A percentile compares a stretch with the other conserved stretches of the same genome.
Evolutionary conservation across 1,140 invertebrate species (phyloP).

Genomic region (Megalopta genalis): DNA sequence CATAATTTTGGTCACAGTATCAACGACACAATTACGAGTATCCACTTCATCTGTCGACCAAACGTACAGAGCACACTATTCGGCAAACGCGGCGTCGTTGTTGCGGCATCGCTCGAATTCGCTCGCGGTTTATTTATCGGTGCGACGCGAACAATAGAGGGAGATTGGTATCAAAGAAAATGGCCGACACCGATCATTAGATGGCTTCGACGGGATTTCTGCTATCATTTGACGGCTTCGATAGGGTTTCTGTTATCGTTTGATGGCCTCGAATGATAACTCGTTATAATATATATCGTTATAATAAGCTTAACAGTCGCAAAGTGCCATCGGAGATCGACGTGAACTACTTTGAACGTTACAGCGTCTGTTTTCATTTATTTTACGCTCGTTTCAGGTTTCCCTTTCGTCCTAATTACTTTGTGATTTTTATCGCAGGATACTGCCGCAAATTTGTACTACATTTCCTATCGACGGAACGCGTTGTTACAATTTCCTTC

Average conservation of each 20-base stretch:
- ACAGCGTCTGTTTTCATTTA: background rate
- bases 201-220: conserved; percentile 4
- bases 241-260: background rate
- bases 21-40: background rate
- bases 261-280: conserved; percentile 7
- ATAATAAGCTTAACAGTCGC: too few species aligned
- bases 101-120: background rate
- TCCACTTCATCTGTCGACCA: conserved; percentile 3
- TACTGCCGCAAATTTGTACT: too few species aligned
- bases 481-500: too few species aligned
- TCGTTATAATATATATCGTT: too few species aligned
- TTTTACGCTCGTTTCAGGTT: background rate
- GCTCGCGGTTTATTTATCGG: background rate
- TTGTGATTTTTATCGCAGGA: too few species aligned
- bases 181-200: background rate
- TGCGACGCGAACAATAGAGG: background rate
- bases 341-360: background rate
- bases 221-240: conserved; percentile 10
- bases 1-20: conserved; percentile 53
- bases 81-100: background rate
- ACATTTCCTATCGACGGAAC: too few species aligned
- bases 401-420: too few species aligned
- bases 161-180: background rate
- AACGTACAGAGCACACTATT: background rate
- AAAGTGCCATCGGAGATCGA: conserved; percentile 17